Evolutionary conservation across 2,888 invertebrate genomes (phyloP).

Genomic region (Agriopis marginaria): DNA sequence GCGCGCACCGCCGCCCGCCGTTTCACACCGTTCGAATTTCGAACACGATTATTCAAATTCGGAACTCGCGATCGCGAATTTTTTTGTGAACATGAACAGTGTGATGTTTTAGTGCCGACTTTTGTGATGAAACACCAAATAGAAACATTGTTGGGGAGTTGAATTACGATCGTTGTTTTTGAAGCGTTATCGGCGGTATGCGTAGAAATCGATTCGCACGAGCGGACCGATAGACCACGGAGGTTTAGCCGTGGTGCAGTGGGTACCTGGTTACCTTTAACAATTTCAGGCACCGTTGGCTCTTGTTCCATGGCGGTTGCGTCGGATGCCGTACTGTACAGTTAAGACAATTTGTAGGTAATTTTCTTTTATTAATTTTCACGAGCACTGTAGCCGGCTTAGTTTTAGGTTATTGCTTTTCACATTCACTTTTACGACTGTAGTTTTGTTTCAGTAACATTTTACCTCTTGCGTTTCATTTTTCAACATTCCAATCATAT

Average conservation of each 20-base stretch:
- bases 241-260: conserved; percentile 64
- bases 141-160: conserved; percentile 30
- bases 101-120: conserved; percentile 43
- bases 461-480: not conserved
- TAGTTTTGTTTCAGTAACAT: conserved; percentile 9
- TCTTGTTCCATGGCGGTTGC: conserved; percentile 72
- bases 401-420: conserved; percentile 20
- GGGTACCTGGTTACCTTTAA: conserved; percentile 67
- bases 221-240: conserved; percentile 65
- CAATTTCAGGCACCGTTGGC: conserved; percentile 74
- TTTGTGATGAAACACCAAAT: conserved; percentile 41
- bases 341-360: conserved; percentile 51
- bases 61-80: conserved; percentile 44
- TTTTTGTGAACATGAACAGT: conserved; percentile 52
- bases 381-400: conserved; percentile 21
- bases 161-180: conserved; percentile 46
- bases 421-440: conserved; percentile 15
- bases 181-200: conserved; percentile 62
- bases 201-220: conserved; percentile 75
- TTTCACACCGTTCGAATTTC: conserved; percentile 55
- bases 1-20: conserved; percentile 61
- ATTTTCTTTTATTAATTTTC: conserved; percentile 37
- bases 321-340: conserved; percentile 62
- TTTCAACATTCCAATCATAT: not conserved
- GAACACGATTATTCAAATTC: conserved; percentile 48